phyloP scores from a whole-genome alignment of 2,113 vertebrate genomes.

The Ariopsis seemanni region DNA sequence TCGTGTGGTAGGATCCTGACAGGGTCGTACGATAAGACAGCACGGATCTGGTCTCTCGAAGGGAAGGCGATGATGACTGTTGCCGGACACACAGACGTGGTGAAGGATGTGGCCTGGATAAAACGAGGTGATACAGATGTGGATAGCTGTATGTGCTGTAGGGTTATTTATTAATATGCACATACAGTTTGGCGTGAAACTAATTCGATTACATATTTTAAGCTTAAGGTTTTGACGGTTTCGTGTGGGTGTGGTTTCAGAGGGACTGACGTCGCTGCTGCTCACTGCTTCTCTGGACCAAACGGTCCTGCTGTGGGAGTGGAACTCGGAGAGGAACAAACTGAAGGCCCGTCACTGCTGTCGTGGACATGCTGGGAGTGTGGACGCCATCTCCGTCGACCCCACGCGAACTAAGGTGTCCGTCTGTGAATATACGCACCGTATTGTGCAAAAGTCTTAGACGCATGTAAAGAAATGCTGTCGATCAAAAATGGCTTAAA shows the following conservation, averaged over 20 bases:
- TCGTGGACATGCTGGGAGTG: conserved; percentile 88
- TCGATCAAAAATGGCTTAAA: no score
- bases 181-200: neutral
- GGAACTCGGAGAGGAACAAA: conserved; percentile 90
- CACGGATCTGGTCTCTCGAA: conserved; percentile 91
- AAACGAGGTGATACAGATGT: conserved; percentile 81
- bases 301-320: conserved; percentile 92
- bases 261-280: conserved; percentile 83
- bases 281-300: conserved; percentile 95
- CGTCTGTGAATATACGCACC: neutral
- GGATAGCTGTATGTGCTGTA: neutral
- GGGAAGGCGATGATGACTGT: conserved; percentile 86
- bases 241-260: conserved; percentile 61
- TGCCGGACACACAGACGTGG: conserved; percentile 89
- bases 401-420: conserved; percentile 84
- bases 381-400: conserved; percentile 85
- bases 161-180: neutral
- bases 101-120: conserved; percentile 95
- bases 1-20: conserved; percentile 84
- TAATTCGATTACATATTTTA: no score
- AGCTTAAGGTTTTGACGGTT: neutral
- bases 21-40: conserved; percentile 93
- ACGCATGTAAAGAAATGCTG: no score
- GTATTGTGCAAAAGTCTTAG: no score
- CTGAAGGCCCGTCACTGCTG: conserved; percentile 90